phyloP scores from a whole-genome alignment of 2,113 vertebrate species.

The Pimephales promelas region DNA sequence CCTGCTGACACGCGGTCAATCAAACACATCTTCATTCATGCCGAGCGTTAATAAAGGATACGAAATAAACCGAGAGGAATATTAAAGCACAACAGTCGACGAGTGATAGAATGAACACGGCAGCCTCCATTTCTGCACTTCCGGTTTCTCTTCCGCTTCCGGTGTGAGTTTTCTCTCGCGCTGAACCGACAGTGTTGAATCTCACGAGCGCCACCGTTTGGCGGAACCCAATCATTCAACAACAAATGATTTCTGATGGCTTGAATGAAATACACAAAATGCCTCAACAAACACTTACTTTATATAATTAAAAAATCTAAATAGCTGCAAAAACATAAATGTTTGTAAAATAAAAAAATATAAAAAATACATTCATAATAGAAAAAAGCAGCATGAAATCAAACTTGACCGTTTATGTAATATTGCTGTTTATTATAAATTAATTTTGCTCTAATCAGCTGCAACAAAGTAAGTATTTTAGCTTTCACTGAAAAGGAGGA shows the following conservation, averaged over 20 bases:
- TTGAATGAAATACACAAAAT: background rate
- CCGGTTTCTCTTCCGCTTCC: slow-evolving; percentile 38
- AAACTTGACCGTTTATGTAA: no score
- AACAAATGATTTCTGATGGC: background rate
- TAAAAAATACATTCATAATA: no score
- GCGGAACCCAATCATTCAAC: background rate
- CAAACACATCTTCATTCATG: background rate
- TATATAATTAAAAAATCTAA: background rate
- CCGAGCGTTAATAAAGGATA: slow-evolving; percentile 80
- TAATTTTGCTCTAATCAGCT: no score
- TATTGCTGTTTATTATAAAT: no score
- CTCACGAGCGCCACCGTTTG: background rate
- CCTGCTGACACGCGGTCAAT: no score
- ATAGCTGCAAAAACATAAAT: background rate
- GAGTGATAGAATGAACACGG: slow-evolving; percentile 90
- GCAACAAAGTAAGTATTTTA: no score
- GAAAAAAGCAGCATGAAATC: no score
- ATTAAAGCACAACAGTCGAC: slow-evolving; percentile 93
- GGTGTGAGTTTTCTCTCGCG: background rate
- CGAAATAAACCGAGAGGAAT: slow-evolving; percentile 95
- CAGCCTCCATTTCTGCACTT: slow-evolving; percentile 85
- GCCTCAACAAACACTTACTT: background rate
- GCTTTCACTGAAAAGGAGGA: no score
- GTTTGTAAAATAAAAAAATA: background rate
- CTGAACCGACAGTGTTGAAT: background rate